Evolutionary conservation across 2,113 vertebrate species (phyloP), one percentile per base, ranked within the genome.

Genomic region (Australoheros scitulus): DNA sequence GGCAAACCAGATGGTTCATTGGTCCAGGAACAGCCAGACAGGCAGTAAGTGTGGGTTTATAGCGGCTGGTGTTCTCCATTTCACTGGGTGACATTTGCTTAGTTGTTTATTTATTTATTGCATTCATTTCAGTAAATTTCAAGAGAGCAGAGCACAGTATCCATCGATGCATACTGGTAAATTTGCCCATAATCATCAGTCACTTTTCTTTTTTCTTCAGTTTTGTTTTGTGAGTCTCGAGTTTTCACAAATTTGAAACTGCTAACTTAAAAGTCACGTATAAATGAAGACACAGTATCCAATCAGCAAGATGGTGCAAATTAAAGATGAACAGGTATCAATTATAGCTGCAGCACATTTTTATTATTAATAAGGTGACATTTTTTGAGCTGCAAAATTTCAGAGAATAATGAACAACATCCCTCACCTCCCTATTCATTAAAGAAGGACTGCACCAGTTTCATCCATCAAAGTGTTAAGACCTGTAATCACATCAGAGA

Each of bases 341-440:
- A 32, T 72, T 72, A 52, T 52, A 3, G 65, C 47, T 13, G 65
- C 65, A 32, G 26, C 47, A 32, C 20, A 72, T 52, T 72, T 52
- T 72, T 24, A 72, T 72, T 32, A 72, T n/a, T 72, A 32, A 72
- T 72, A 72, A 32, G 65, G 17, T 72, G 26, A 72, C 43, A 72
- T 32, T 72, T 52, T 52, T 72, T 2, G 65, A 26, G 24, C 17
- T 72, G 47, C 52, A 72, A 72, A 72, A 72, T n/a, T 47, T 8
- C 26, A 72, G 65, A 32, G 43, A 52, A 52, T 72, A 52, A 72
- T 52, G 26, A 72, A 32, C 47, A 72, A 32, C 26, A 55, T 72
- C 17, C 68, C 68, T 72, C 47, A 72, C 47, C 29, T 72, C 26
- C 17, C 43, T 72, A 32, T 32, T 72, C 26, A 72, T 55, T 55